Evolutionary conservation across 2,113 vertebrate genomes (phyloP).

Genomic region (Malurus alboscapulatus): DNA sequence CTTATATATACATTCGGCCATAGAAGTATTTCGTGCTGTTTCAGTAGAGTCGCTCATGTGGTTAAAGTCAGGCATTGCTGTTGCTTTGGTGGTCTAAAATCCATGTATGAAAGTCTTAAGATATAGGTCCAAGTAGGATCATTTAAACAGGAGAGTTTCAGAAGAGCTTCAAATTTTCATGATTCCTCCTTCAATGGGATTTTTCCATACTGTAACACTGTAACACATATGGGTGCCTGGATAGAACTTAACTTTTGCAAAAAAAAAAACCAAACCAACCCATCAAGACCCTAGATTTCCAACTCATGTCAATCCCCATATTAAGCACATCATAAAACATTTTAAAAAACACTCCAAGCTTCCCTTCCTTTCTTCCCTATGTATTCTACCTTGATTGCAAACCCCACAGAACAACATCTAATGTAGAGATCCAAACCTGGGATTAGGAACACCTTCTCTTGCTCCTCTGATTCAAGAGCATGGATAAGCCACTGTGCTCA

Average conservation of each 20-base stretch:
- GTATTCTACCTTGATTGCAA: background rate
- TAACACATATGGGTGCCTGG: background rate
- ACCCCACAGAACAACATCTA: background rate
- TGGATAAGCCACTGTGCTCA: fast-evolving
- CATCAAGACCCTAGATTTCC: background rate
- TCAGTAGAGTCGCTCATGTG: background rate
- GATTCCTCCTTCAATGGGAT: background rate
- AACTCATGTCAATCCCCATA: background rate
- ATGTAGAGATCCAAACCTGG: background rate
- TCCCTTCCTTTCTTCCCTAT: background rate
- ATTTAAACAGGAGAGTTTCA: background rate
- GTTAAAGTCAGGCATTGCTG: background rate
- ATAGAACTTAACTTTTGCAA: background rate
- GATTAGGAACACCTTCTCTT: background rate
- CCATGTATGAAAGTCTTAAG: background rate
- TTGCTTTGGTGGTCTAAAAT: background rate
- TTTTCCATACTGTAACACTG: background rate
- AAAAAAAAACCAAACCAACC: background rate
- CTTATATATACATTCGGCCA: background rate
- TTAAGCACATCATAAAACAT: background rate
- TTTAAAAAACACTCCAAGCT: background rate
- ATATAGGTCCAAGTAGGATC: background rate
- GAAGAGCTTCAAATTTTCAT: background rate
- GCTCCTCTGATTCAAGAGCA: background rate
- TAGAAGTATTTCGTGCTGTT: background rate